These are phyloP conservation scores for Hemaris fuciformis DNA, from an alignment of 2,888 invertebrate genomes.

Conservation along the genomic window DNA sequence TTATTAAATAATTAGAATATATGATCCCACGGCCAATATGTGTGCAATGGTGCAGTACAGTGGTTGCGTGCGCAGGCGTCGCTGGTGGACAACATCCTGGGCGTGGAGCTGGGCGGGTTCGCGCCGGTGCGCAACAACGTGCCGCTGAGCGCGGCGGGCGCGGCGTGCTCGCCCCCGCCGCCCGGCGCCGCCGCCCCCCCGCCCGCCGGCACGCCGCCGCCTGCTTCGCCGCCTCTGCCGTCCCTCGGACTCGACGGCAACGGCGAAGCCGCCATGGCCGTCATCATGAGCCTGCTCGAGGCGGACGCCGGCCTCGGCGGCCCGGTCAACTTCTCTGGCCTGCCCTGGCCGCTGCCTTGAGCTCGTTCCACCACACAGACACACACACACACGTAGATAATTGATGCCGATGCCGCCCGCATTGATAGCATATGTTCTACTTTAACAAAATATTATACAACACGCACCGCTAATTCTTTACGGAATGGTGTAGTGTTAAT, in stretches of 20 bases:
- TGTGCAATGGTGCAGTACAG: not conserved
- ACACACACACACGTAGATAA: not conserved
- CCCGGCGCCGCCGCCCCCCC: slow-evolving; percentile 33
- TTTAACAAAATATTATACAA: not conserved
- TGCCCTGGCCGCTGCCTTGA: slow-evolving; percentile 92
- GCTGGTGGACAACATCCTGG: slow-evolving; percentile 54
- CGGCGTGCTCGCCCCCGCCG: slow-evolving; percentile 29
- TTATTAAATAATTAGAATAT: too few species aligned
- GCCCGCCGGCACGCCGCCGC: slow-evolving; percentile 29
- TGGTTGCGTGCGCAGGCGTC: slow-evolving; percentile 39
- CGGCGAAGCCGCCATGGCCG: slow-evolving; percentile 95
- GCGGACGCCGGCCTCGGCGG: slow-evolving; percentile 94
- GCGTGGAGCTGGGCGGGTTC: slow-evolving; percentile 37
- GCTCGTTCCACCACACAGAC: not conserved
- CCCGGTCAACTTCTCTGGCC: slow-evolving; percentile 91
- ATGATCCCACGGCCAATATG: too few species aligned
- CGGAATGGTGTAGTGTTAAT: too few species aligned
- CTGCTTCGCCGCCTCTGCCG: slow-evolving; percentile 49
- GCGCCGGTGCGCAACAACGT: slow-evolving; percentile 61
- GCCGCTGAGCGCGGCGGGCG: slow-evolving; percentile 48
- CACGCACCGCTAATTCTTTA: not conserved
- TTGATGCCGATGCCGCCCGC: not conserved
- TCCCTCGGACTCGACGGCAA: slow-evolving; percentile 84
- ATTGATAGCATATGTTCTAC: not conserved
- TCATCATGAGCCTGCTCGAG: slow-evolving; percentile 94